Evolutionary conservation across 2,888 invertebrate species (phyloP), one percentile per base, ranked within the genome.

Genomic region (Proisotoma minuta): DNA sequence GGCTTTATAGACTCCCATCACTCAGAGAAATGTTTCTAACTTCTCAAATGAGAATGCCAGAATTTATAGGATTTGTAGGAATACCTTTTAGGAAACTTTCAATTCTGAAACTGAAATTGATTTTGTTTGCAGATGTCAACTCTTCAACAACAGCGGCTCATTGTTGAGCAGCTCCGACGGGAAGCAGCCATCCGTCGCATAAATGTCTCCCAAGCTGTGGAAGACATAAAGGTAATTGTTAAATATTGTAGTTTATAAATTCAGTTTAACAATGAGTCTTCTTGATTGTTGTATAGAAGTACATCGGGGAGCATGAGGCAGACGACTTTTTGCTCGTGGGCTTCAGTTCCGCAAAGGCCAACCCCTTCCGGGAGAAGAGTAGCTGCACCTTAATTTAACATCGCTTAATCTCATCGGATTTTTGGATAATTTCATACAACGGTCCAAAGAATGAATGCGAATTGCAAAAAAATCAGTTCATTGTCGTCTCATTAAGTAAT

Each of bases 341-440:
- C 34, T 96, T 96, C 79, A 88, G 91, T 68, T 91, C 89, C 73
- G 94, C 94, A 78, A 91, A 93, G 78, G 90, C 92, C 18, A 96
- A 96, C 80, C 96, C 96, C 27, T 96, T 93, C 82, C 86, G 93
- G 71, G 94, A 94, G 80, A 94, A 94, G 81, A 91, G 88, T 77
- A 87, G 90, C 64, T 94, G 94, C 81, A 84, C 84, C 75, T 82
- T 93, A 75, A 82, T 93, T 73, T 93, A 89, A 76, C 64, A 43
- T 18, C 4, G 18, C 5, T 43, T 15, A 34, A 34, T 10, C 34
- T 24, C n/a, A 28, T 51, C 53, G 8, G 18, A 53, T 27, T 53
- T 53, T 26, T 53, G 53, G 34, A 34, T 34, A 34, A 34, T 34
- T 34, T n/a, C n/a, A n/a, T n/a, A 34, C 34, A 34, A 8, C 34